These are phyloP conservation scores for Vulpes lagopus DNA, from an alignment of 2,113 vertebrate species.

Conservation along the genomic window DNA sequence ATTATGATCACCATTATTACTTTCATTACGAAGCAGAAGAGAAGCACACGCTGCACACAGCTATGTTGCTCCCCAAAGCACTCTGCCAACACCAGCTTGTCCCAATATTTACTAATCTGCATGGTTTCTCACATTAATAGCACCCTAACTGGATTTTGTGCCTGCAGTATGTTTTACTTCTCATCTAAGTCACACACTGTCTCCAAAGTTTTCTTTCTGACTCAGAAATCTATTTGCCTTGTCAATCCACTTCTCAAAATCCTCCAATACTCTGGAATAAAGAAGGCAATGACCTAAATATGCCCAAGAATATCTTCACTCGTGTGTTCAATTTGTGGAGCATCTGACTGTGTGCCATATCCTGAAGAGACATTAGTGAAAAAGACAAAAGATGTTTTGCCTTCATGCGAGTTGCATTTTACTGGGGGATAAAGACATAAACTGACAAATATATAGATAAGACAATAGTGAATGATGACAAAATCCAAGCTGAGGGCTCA, in stretches of 20 bases:
- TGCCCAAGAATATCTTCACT: not conserved
- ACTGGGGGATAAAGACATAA: not conserved
- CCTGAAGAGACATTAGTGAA: not conserved
- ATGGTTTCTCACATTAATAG: not conserved
- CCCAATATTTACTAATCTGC: not conserved
- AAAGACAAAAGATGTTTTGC: not conserved
- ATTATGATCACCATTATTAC: not conserved
- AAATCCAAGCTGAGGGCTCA: not conserved
- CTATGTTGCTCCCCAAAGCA: not conserved
- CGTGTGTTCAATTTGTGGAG: not conserved
- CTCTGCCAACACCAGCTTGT: not conserved
- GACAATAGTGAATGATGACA: not conserved
- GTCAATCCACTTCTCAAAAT: not conserved
- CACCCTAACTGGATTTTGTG: not conserved
- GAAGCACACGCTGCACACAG: rapidly evolving
- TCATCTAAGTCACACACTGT: not conserved
- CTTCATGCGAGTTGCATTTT: not conserved
- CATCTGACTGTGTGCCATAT: rapidly evolving
- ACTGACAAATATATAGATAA: not conserved
- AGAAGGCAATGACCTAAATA: not conserved
- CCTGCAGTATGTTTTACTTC: not conserved
- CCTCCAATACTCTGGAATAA: not conserved
- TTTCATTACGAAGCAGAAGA: not conserved
- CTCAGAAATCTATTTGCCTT: not conserved
- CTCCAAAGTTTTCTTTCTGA: constrained; percentile 33